Base-by-base conservation (phyloP, 1,140 invertebrate genomes). In the Tetramorium alpestre region DNA sequence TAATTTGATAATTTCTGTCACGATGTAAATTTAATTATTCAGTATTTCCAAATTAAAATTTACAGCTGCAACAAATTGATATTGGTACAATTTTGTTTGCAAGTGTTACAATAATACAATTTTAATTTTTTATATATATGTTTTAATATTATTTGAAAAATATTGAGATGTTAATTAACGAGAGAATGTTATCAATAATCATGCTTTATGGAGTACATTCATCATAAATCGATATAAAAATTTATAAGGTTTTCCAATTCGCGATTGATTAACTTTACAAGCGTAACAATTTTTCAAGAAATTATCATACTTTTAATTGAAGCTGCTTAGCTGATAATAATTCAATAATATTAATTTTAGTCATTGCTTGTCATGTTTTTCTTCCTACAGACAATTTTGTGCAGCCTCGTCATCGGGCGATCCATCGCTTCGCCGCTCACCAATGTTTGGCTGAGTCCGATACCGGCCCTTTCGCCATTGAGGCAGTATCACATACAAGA, bases 401-500 rank as follows among this genome's bases (percentile, higher is more conserved):
- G 93, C 8, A 16, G 69, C 18, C n/a, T 87, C 44, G 67, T 93
- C 7, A 65, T 92, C 18, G 91, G 87, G 58, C 87, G 54, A 41
- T 78, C 81, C 18, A 62, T 76, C 6, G 84, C 87, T 44, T 85
- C 69, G 28, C 92, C 92, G 13, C 69, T 91, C 38, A 80, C 69
- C 25, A 92, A 92, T 75, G 90, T 89, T 76, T 94, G 92, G 92
- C 60, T 93, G 62, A 92, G 86, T 51, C 91, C 92, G 3, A 73
- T 93, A 67, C 91, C 91, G 65, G 72, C 92, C 8, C 86, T 93
- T 58, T 91, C 94, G 67, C 90, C 92, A 10, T 91, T 93, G 41
- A 93, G 91, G 60, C 96, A 96, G 86, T 96, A 96, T 92, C 96
- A 97, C 92, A 93, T 96, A 65, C 97, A 97, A 93, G 97, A 97